These are phyloP conservation scores for Xestia rhomboidea DNA, from an alignment of 2,888 invertebrate genomes.

Conservation along the genomic window DNA sequence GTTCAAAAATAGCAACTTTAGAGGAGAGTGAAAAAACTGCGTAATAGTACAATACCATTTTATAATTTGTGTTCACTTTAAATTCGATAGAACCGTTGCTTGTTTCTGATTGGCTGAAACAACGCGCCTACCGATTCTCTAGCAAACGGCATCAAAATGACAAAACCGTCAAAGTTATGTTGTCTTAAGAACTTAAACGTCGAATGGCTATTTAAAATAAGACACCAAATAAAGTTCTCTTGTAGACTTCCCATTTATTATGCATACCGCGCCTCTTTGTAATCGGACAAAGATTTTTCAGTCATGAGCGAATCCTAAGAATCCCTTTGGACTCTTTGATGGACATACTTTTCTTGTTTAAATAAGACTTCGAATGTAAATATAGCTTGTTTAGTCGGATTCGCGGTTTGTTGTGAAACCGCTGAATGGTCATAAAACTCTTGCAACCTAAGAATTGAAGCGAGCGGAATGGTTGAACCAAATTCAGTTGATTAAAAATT, in stretches of 20 bases:
- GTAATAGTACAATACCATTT: not conserved
- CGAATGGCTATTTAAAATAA: slow-evolving; percentile 51
- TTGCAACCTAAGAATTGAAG: slow-evolving; percentile 32
- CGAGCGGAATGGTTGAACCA: slow-evolving; percentile 14
- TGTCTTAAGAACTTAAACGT: not conserved
- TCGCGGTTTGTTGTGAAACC: slow-evolving; percentile 46
- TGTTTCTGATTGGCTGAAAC: not conserved
- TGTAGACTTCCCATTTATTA: slow-evolving; percentile 66
- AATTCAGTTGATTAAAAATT: slow-evolving; percentile 58
- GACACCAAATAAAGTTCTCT: slow-evolving; percentile 42
- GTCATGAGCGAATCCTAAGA: slow-evolving; percentile 68
- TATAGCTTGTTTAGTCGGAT: slow-evolving; percentile 59
- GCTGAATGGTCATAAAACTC: slow-evolving; percentile 35
- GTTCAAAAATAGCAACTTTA: not conserved
- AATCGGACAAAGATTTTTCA: slow-evolving; percentile 72
- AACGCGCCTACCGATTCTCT: not conserved
- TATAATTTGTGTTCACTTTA: not conserved
- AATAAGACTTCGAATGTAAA: slow-evolving; percentile 66
- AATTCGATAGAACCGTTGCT: not conserved
- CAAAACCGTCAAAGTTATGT: not conserved
- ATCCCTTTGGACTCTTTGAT: slow-evolving; percentile 72
- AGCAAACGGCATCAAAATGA: not conserved
- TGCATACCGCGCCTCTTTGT: slow-evolving; percentile 68
- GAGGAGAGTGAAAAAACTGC: not conserved
- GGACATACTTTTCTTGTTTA: slow-evolving; percentile 73